Base-by-base conservation (phyloP, 2,797 vertebrate genomes). In the Gymnocypris eckloni region DNA sequence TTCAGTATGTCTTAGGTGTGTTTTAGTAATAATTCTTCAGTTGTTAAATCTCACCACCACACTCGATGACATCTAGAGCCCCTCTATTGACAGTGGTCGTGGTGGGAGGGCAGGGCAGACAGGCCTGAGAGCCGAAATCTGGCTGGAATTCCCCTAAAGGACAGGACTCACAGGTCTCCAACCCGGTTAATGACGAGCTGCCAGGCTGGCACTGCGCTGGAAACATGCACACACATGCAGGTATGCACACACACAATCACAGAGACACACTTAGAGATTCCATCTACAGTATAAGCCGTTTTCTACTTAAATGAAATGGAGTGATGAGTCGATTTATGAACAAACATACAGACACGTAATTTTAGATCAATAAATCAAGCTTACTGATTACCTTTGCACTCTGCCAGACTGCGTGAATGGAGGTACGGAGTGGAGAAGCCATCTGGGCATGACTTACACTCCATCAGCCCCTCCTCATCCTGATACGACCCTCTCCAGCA, bases 81-180 rank as follows among this genome's bases (percentile, higher is more conserved):
- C 98, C 98, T 93, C 98, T 95, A 93, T 97, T 98, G 90, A 99
- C 97, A 0, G 98, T 99, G 83, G 97, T 97, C 20, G 96, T 98
- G 73, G 95, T 94, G 78, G 95, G 92, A 5, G 97, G 97, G 90
- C 98, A 99, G 41, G 91, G 85, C 81, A 96, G 89, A 92, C 98
- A 99, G 86, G 91, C 94, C 86, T 92, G 96, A 79, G 98, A 96
- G 67, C 97, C 97, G 79, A 94, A 95, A 4, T 90, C 93, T 6
- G 96, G 90, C 91, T 99, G 98, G 82, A 97, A 99, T 80, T 96
- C 96, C 79, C 97, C 98, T 92, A 98, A 91, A 0, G 97, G 97
- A 92, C 98, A 99, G 0, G 98, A 98, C 93, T 99, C 98, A 13
- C 98, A 99, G 0, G 96, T 99, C 93, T 99, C 98, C 91, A 99